Evolutionary conservation across 2,888 invertebrate species (phyloP), one percentile per base, ranked within the genome.

Genomic region (Priocnemis perturbator): DNA sequence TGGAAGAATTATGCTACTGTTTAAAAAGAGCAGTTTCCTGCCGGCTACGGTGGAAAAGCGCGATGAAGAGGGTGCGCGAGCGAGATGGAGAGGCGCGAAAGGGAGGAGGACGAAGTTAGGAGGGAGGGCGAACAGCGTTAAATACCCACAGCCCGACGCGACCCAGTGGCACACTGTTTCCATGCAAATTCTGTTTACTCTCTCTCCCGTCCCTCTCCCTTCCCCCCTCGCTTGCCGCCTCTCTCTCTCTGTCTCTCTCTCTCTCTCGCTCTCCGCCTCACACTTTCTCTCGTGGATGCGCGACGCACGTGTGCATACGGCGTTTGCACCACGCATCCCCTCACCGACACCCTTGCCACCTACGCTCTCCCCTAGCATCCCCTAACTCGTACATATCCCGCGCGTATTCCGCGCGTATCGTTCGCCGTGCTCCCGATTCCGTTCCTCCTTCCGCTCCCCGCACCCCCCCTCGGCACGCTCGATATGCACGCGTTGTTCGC

Each of bases 121-220:
- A 60, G 64, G 66, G 71, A 62, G 77, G 62, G 81, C 67, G 81
- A 76, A 74, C 68, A 77, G 79, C 77, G 80, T 83, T 84, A 85
- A 84, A 84, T 85, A 83, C 83, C 76, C 76, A 71, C 77, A 74
- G 73, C 77, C 67, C 75, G 78, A 73, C 78, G 81, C 85, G 88
- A 88, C 88, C 88, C 83, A 88, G 85, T 88, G 86, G 83, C 87
- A 88, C 84, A 87, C 84, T 87, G 86, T 86, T 86, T 86, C 85
- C 84, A 88, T 88, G 87, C 88, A 88, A 88, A 88, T 88, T 86
- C 83, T 87, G 88, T 88, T 88, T 88, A 88, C 87, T 84, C 85
- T 86, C 83, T 68, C 77, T 71, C 76, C 66, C 14, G 20, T 44
- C 45, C 14, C 62, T 26, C 53, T n/a, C 17, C 7, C 64, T 48